Evolutionary conservation across 2,888 invertebrate genomes (phyloP).

Genomic region (Ernsta delagoae): DNA sequence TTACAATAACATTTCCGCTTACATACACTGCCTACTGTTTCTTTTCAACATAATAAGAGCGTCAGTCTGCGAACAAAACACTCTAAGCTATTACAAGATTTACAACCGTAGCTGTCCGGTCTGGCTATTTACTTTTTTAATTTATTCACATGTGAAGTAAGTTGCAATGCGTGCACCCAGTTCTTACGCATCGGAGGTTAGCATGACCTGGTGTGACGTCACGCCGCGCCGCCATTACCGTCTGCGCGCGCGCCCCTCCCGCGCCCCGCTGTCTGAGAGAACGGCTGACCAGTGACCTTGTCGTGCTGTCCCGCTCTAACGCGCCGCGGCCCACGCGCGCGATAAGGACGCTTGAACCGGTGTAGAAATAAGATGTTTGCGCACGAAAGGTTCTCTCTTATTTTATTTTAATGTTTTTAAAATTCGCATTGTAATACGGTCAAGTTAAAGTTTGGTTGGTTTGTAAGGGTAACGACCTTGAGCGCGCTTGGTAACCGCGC

Average conservation of each 20-base stretch:
- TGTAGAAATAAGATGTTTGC: constrained; percentile 73
- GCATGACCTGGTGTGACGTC: constrained; percentile 72
- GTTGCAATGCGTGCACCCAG: constrained; percentile 66
- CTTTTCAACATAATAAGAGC: constrained; percentile 31
- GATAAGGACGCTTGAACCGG: constrained; percentile 58
- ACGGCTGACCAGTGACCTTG: constrained; percentile 83
- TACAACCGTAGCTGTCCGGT: constrained; percentile 43
- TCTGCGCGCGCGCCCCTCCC: constrained; percentile 74
- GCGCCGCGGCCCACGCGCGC: constrained; percentile 48
- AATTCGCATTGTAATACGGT: constrained; percentile 72
- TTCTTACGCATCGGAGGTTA: constrained; percentile 71
- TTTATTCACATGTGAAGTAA: constrained; percentile 59
- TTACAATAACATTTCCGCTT: constrained; percentile 23
- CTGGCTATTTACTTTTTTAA: constrained; percentile 52
- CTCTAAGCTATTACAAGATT: constrained; percentile 31
- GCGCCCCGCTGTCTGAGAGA: constrained; percentile 74
- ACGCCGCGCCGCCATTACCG: constrained; percentile 67
- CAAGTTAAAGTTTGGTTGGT: constrained; percentile 59
- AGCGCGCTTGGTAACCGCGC: constrained; percentile 59
- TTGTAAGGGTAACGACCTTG: constrained; percentile 76
- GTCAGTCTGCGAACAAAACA: constrained; percentile 34
- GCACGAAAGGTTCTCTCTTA: constrained; percentile 76
- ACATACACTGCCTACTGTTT: constrained; percentile 14
- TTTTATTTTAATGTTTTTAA: constrained; percentile 76
- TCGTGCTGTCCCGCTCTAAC: constrained; percentile 66